Evolutionary conservation across 2,113 vertebrate genomes (phyloP).

Genomic region (Piaya cayana): DNA sequence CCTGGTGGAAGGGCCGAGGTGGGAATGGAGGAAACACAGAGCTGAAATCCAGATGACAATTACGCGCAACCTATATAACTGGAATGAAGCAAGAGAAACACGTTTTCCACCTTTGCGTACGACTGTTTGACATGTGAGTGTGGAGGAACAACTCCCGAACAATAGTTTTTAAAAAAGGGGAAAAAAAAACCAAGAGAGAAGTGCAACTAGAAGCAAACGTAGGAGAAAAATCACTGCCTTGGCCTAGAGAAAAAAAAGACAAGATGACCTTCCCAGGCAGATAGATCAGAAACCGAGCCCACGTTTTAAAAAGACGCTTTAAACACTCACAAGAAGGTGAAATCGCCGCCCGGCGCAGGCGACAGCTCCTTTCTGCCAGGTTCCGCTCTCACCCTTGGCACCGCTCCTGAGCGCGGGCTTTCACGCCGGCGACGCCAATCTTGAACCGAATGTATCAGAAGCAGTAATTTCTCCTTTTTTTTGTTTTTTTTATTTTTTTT

Average conservation of each 20-base stretch:
- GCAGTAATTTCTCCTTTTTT: background rate
- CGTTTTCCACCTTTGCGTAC: background rate
- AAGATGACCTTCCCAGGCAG: background rate
- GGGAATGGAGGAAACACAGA: background rate
- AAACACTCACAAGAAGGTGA: background rate
- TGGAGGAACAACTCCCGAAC: background rate
- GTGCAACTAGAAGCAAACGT: background rate
- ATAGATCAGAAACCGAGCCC: background rate
- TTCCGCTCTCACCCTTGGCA: background rate
- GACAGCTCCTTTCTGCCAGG: background rate
- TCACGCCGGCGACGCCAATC: background rate
- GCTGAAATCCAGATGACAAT: background rate
- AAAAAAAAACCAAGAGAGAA: background rate
- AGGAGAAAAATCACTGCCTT: background rate
- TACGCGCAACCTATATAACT: background rate
- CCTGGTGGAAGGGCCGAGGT: background rate
- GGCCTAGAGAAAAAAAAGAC: background rate
- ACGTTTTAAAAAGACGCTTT: background rate
- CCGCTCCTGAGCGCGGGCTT: background rate
- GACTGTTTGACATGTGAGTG: background rate
- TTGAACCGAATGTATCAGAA: background rate
- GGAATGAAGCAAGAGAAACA: conserved; percentile 5
- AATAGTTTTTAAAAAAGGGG: background rate
- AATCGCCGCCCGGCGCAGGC: background rate
- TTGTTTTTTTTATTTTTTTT: background rate